These are phyloP conservation scores for Pocillopora meandrina DNA, from an alignment of 92 coral and sea anemone genomes.

Conservation along the genomic window DNA sequence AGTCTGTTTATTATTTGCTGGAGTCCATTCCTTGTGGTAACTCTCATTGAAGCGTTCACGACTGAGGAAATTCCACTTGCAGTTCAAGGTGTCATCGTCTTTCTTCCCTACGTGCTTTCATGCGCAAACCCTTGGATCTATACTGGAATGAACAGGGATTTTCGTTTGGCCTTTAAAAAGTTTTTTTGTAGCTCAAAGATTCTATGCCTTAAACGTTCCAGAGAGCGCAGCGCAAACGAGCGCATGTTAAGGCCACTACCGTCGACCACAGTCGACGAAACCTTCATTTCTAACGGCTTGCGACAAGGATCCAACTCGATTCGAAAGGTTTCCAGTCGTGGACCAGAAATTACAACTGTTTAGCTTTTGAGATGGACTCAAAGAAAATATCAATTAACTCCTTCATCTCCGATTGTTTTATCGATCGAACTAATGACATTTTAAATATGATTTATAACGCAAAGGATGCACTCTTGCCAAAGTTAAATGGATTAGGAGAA, in stretches of 20 bases:
- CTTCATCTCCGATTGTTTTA: background rate
- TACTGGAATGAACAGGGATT: constrained; percentile 87
- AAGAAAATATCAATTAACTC: constrained; percentile 10
- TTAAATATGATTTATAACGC: background rate
- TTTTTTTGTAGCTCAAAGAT: constrained; percentile 56
- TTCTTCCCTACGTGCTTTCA: constrained; percentile 74
- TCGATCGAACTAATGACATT: background rate
- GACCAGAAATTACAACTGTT: constrained; percentile 31
- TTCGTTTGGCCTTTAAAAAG: constrained; percentile 78
- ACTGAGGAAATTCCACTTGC: constrained; percentile 39
- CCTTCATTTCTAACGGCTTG: constrained; percentile 30
- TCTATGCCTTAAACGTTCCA: constrained; percentile 1
- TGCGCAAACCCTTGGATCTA: constrained; percentile 83
- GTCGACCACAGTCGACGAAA: constrained; percentile 39
- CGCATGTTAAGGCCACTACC: constrained; percentile 23
- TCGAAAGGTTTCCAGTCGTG: constrained; percentile 11
- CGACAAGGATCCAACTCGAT: constrained; percentile 15
- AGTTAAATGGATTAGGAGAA: too few relatives aligned
- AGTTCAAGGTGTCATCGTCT: constrained; percentile 49
- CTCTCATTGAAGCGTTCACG: constrained; percentile 68
- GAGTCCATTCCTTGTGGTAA: constrained; percentile 75
- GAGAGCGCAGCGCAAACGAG: constrained; percentile 4
- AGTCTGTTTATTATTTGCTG: constrained; percentile 80
- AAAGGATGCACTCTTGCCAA: background rate
- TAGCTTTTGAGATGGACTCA: background rate